Evolutionary conservation across 2,888 invertebrate genomes (phyloP).

Genomic region (Allolobophora icterica): DNA sequence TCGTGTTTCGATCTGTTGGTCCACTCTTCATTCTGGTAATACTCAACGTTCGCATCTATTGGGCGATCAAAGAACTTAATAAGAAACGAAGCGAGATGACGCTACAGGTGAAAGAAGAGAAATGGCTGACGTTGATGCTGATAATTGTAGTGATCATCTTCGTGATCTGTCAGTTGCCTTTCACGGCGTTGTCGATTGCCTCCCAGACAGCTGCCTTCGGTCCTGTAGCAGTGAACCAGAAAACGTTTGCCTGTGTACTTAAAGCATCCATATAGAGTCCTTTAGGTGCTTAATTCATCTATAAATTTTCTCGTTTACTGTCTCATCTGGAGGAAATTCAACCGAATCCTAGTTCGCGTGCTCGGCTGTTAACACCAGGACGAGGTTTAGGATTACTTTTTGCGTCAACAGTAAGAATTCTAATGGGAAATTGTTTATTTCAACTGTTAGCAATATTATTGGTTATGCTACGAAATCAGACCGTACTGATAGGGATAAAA

Average conservation of each 20-base stretch:
- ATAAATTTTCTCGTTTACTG: constrained; percentile 49
- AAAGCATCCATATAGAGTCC: constrained; percentile 38
- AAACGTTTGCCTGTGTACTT: neutral
- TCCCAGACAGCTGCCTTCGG: neutral
- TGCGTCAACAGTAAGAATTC: too few relatives aligned
- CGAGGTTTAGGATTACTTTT: too few relatives aligned
- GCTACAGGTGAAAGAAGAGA: constrained; percentile 30
- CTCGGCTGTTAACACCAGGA: too few relatives aligned
- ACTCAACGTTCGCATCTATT: constrained; percentile 41
- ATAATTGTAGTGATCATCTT: constrained; percentile 20
- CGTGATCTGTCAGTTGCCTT: constrained; percentile 35
- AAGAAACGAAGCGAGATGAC: constrained; percentile 28
- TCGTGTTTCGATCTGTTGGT: constrained; percentile 49
- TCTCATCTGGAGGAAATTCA: constrained; percentile 32
- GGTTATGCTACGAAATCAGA: too few relatives aligned
- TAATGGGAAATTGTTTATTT: too few relatives aligned
- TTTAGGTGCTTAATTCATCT: constrained; percentile 46
- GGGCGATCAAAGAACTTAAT: neutral
- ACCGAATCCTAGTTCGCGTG: constrained; percentile 33
- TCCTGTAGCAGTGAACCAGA: neutral
- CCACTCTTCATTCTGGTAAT: constrained; percentile 47
- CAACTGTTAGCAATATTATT: too few relatives aligned
- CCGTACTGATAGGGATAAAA: neutral
- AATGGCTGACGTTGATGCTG: constrained; percentile 32
- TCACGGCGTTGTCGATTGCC: neutral